Base-by-base conservation (phyloP, 2,113 vertebrate genomes). In the Lanius ludovicianus region DNA sequence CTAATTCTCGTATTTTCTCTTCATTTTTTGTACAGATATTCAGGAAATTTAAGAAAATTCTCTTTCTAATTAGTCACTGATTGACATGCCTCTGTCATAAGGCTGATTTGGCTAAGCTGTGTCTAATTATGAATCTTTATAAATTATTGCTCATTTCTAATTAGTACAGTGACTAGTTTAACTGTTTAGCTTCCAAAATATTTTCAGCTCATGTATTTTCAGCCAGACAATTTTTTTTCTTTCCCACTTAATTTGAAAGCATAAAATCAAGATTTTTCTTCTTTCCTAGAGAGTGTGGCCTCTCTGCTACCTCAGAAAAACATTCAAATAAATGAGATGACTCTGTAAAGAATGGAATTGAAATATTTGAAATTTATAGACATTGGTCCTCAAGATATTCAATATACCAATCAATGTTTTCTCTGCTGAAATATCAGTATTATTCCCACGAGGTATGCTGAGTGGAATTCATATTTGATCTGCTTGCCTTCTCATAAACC, bases 121-220 rank as follows among this genome's bases (percentile, higher is more conserved):
- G 23, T 86, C 63, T 90, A 92, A 88, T 94, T 77, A 75, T 64
- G 41, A 88, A 57, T 90, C 47, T 85, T 92, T 71, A 75, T 11
- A 88, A 86, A 86, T 86, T 90, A 80, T 80, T 85, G 59, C 62
- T 76, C 33, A 55, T 83, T 93, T 95, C 50, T 88, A 55, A 78
- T 83, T 74, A 83, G 35, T 74, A 44, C 31, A 63, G 19, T 88
- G 70, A 86, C 75, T 96, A 79, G 15, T 86, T 96, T 96, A 91
- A 91, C 84, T 69, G 19, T 73, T 89, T 55, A 17, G 81, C 87
- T 93, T 68, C 76, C 44, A 64, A 6, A 81, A 46, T 74, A 3
- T 84, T 89, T 91, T 70, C 25, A 68, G n/a, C 23, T 87, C 16
- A 17, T 37, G 7, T 27, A 13, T 87, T 89, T 94, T 62, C 33